These are phyloP conservation scores for Acridotheres tristis DNA, from an alignment of 2,797 vertebrate species.

Conservation along the genomic window DNA sequence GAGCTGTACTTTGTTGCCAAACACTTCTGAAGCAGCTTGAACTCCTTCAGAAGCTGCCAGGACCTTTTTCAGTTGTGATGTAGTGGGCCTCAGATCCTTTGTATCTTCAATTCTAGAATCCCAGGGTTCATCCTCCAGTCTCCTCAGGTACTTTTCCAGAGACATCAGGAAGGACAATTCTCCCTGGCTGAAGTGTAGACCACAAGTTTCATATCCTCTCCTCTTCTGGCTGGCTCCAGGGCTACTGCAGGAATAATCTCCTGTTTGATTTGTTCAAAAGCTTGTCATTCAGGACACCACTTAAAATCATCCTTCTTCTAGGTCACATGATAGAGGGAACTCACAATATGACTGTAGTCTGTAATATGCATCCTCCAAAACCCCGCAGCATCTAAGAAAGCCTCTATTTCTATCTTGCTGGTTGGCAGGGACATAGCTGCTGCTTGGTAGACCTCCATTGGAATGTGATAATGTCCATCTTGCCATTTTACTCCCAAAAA, in stretches of 20 bases:
- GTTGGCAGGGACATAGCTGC: neutral
- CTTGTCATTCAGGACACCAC: neutral
- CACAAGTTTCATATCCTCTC: neutral
- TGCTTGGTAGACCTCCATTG: neutral
- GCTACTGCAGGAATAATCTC: neutral
- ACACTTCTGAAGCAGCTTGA: neutral
- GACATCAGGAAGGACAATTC: neutral
- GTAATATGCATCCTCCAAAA: neutral
- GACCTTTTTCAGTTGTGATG: neutral
- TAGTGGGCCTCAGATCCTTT: neutral
- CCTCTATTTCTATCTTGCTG: neutral
- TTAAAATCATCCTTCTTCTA: neutral
- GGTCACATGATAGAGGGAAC: neutral
- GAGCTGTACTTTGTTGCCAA: neutral
- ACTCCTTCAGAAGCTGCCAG: neutral
- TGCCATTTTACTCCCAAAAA: neutral
- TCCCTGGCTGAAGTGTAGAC: neutral
- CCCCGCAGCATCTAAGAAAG: neutral
- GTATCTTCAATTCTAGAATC: neutral
- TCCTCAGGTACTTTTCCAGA: neutral
- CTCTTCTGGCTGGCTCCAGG: neutral
- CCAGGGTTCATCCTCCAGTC: neutral
- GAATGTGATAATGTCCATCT: neutral
- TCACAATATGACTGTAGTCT: neutral
- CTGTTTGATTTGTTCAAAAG: neutral